These are phyloP conservation scores for Cepphus grylle DNA, from an alignment of 2,113 vertebrate genomes.

Conservation along the genomic window DNA sequence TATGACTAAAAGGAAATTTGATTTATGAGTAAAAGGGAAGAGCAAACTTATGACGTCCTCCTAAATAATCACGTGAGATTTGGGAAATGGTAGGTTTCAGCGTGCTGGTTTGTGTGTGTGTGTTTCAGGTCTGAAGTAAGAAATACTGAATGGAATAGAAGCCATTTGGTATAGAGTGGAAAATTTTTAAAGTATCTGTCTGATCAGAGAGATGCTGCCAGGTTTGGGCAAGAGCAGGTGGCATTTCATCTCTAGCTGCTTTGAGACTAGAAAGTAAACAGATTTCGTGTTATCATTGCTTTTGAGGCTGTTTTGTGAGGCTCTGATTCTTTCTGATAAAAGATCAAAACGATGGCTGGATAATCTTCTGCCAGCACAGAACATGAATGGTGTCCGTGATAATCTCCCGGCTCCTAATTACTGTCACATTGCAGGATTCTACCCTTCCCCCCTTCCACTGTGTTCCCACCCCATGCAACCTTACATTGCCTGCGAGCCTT, in stretches of 20 bases:
- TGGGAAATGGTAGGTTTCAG: not conserved
- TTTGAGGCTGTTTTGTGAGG: not conserved
- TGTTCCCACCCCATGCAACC: not conserved
- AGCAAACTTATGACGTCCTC: not conserved
- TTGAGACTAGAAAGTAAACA: not conserved
- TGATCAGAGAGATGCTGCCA: not conserved
- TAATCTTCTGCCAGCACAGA: not conserved
- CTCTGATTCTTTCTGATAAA: not conserved
- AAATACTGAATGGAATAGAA: not conserved
- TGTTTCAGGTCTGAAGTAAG: not conserved
- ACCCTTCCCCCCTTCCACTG: not conserved
- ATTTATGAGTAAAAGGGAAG: not conserved
- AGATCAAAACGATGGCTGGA: not conserved
- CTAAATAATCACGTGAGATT: not conserved
- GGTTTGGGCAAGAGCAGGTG: not conserved
- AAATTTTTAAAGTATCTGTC: not conserved
- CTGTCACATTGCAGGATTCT: not conserved
- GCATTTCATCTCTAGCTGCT: not conserved
- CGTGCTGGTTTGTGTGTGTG: not conserved
- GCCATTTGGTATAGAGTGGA: not conserved
- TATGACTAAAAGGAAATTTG: not conserved
- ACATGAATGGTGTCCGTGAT: too few species aligned
- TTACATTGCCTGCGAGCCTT: not conserved
- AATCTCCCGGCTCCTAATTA: not conserved
- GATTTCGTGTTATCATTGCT: not conserved